Base-by-base conservation (phyloP, 2,888 invertebrate species). In the Amblyteles armatorius region DNA sequence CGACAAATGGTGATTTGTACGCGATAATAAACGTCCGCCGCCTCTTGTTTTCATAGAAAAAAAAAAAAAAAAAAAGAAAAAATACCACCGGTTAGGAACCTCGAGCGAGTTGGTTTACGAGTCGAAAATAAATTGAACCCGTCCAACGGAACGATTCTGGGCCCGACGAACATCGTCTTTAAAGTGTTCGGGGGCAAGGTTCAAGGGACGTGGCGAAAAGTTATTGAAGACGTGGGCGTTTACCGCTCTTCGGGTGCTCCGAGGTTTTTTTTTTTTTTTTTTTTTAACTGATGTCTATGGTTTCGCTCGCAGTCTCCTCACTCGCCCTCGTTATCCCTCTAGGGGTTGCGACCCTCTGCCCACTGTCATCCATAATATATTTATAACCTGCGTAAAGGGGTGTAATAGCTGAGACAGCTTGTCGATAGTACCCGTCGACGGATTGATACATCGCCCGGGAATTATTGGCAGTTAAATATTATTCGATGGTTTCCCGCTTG, bases 401-500 rank as follows among this genome's bases (percentile, higher is more conserved):
- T 87, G 87, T 87, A 89, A 90, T 90, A 79, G 89, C 87, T 79
- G 78, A 84, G 90, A 90, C 90, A 89, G 88, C 78, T 89, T 89
- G 89, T 88, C 90, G 90, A 90, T 90, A 88, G 83, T 86, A 87
- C 87, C 85, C 85, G 85, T 85, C 88, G 85, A 85, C 83, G 84
- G 86, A 85, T 88, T 89, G 89, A 90, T 89, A 88, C 90, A 88
- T 90, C 82, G 90, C 86, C 67, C 73, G 72, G 69, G 88, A 87
- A 89, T 90, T 89, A 89, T 90, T 89, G 88, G 85, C 85, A 83
- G 87, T 90, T 87, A 89, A 88, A 87, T 89, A 87, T 88, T 87
- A 88, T 88, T 85, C 87, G 50, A 29, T 36, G n/a, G 60, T 2
- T 71, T 48, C 29, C 26, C 52, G 40, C 55, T 29, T 55, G 22